Evolutionary conservation across 2,113 vertebrate species (phyloP).

Genomic region (Labeo catla): DNA sequence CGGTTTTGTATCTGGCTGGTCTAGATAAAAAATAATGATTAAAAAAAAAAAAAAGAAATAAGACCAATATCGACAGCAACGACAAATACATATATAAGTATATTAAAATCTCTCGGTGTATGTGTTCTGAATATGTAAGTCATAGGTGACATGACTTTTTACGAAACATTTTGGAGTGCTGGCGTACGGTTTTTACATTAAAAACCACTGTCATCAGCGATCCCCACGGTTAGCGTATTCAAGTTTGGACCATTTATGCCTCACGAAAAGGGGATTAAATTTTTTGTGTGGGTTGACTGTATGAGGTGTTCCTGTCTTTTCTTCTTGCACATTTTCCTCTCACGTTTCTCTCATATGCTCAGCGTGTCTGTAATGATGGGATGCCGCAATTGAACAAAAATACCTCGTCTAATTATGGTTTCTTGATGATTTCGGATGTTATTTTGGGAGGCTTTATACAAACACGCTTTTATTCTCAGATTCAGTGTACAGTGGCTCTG

Average conservation of each 20-base stretch:
- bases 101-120: constrained; percentile 85
- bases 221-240: constrained; percentile 76
- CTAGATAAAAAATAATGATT: constrained; percentile 81
- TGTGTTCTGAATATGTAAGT: constrained; percentile 89
- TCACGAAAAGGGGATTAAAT: constrained; percentile 74
- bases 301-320: constrained; percentile 54
- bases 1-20: constrained; percentile 94
- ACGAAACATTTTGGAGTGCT: constrained; percentile 79
- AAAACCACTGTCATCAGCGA: constrained; percentile 81
- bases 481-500: not conserved
- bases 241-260: constrained; percentile 76
- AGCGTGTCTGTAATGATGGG: not conserved
- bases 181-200: constrained; percentile 88
- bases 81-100: constrained; percentile 80
- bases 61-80: constrained; percentile 41
- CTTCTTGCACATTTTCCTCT: constrained; percentile 32
- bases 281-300: constrained; percentile 76
- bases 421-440: not conserved
- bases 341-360: not conserved
- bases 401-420: not conserved
- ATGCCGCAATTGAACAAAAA: not conserved
- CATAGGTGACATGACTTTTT: constrained; percentile 83
- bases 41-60: constrained; percentile 70
- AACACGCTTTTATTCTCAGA: not conserved
- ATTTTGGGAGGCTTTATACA: not conserved